These are phyloP conservation scores for Pseudoatta argentina DNA, from an alignment of 1,140 invertebrate genomes.

Conservation along the genomic window DNA sequence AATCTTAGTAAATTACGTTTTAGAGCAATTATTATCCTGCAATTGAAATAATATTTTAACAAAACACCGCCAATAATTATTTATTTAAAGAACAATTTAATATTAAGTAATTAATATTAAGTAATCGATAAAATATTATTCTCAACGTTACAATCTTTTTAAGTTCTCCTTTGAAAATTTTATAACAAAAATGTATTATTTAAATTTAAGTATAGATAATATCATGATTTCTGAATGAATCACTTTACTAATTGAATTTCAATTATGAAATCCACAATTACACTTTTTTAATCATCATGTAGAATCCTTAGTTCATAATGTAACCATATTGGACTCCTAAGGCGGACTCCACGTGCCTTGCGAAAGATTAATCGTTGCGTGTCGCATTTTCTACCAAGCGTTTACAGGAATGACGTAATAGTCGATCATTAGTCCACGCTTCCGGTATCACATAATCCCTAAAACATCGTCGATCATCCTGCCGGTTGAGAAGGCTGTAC, in stretches of 20 bases:
- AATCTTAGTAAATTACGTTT: constrained; percentile 12
- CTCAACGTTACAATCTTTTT: background rate
- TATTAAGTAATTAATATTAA: background rate
- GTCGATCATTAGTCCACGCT: constrained; percentile 70
- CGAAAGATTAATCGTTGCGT: constrained; percentile 53
- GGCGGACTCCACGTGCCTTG: constrained; percentile 1
- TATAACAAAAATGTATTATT: background rate
- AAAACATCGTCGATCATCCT: constrained; percentile 75
- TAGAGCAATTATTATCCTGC: background rate
- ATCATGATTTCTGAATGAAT: background rate
- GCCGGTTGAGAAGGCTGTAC: constrained; percentile 61
- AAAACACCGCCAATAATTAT: constrained; percentile 21
- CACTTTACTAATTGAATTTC: background rate
- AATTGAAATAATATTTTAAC: background rate
- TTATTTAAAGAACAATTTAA: background rate
- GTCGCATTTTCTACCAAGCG: constrained; percentile 49
- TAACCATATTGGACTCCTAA: background rate
- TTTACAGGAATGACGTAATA: constrained; percentile 72
- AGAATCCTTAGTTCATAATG: background rate
- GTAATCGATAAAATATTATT: background rate
- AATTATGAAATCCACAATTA: background rate
- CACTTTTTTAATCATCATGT: background rate
- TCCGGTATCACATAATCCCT: constrained; percentile 76
- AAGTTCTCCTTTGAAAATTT: background rate
- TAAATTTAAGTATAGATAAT: background rate